Conservation (phyloP, 2,888 invertebrate species). For the Clostera curtula region DNA sequence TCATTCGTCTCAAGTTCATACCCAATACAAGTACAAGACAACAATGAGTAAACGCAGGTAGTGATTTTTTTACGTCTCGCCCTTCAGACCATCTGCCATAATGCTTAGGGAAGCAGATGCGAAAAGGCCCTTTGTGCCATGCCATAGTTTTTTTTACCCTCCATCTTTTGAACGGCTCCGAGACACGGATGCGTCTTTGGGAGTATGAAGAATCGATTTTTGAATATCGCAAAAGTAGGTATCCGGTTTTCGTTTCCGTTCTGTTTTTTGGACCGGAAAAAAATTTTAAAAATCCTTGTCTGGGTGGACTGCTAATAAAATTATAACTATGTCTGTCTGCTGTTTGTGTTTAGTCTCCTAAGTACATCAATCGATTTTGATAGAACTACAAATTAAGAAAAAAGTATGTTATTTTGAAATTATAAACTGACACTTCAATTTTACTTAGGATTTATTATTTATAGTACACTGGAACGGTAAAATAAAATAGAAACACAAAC, state of each 20-base stretch:
- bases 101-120: conserved; percentile 57
- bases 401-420: too few species aligned
- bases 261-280: conserved; percentile 17
- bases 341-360: too few species aligned
- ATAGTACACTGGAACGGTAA: too few species aligned
- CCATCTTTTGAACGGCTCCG: conserved; percentile 21
- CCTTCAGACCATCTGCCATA: conserved; percentile 51
- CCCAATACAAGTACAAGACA: conserved; percentile 34
- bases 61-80: conserved; percentile 44
- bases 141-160: conserved; percentile 36
- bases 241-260: conserved; percentile 38
- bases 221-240: conserved; percentile 45
- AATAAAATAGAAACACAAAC: too few species aligned
- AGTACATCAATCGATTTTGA: too few species aligned
- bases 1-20: conserved; percentile 41
- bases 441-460: too few species aligned
- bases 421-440: too few species aligned
- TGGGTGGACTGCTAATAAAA: too few species aligned
- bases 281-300: too few species aligned
- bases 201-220: conserved; percentile 43
- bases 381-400: too few species aligned
- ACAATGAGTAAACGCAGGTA: conserved; percentile 48
- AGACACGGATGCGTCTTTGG: conserved; percentile 27
- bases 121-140: conserved; percentile 41
- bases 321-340: too few species aligned